These are phyloP conservation scores for Colletes collaris DNA, from an alignment of 2,888 invertebrate genomes.

Conservation along the genomic window DNA sequence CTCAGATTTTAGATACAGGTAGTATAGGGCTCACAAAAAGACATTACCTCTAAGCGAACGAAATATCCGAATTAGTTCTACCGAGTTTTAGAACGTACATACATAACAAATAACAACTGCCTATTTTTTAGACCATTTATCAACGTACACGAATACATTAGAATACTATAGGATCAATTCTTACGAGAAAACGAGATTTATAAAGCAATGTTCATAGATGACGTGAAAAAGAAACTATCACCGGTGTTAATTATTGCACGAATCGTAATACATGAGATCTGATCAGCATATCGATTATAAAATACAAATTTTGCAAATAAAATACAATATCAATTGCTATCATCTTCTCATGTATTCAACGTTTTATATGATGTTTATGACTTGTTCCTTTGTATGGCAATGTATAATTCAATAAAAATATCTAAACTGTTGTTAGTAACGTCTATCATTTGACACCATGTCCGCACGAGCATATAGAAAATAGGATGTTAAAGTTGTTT, in stretches of 20 bases:
- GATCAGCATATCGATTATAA: neutral
- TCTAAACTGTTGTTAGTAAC: conserved; percentile 48
- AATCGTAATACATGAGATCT: conserved; percentile 19
- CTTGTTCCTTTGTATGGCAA: conserved; percentile 50
- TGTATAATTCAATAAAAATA: conserved; percentile 60
- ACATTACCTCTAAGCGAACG: conserved; percentile 16
- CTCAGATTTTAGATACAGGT: conserved; percentile 17
- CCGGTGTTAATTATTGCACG: conserved; percentile 20
- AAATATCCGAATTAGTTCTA: conserved; percentile 39
- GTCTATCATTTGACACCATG: neutral
- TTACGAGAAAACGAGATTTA: conserved; percentile 1
- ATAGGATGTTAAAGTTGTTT: neutral
- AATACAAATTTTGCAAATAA: neutral
- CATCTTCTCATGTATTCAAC: conserved; percentile 24
- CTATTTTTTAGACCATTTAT: conserved; percentile 50
- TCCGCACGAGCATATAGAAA: neutral
- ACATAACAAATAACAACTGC: conserved; percentile 36
- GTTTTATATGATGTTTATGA: conserved; percentile 52
- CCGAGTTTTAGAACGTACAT: conserved; percentile 38
- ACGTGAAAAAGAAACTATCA: too few relatives aligned
- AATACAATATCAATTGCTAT: conserved; percentile 25
- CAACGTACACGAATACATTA: conserved; percentile 3
- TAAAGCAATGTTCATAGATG: neutral
- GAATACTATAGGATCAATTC: conserved; percentile 8
- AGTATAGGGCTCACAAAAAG: conserved; percentile 17